Conservation (phyloP, 2,113 vertebrate genomes). For the Platichthys stellatus region DNA sequence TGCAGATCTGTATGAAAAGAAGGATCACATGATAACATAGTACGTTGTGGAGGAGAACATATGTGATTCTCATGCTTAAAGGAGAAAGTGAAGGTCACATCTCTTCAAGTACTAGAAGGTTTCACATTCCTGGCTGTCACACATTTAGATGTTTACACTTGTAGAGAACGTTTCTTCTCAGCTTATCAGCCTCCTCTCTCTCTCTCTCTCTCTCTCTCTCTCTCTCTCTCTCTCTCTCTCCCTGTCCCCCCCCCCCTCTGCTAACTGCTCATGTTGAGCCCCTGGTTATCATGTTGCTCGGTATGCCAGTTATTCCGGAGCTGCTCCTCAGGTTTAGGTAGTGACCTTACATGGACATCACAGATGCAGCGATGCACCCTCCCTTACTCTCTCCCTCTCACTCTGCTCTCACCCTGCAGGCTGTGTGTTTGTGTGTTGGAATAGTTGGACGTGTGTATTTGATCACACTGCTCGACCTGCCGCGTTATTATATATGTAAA, state of each 20-base stretch:
- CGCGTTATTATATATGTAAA: too few relatives aligned
- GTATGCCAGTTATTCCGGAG: slow-evolving; percentile 67
- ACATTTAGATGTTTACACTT: slow-evolving; percentile 23
- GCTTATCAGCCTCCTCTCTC: slow-evolving; percentile 9
- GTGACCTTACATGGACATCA: slow-evolving; percentile 68
- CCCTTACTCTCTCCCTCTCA: background rate
- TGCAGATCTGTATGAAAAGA: background rate
- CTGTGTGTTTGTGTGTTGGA: background rate
- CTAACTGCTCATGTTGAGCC: slow-evolving; percentile 7
- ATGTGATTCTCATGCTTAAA: background rate
- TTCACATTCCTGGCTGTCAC: slow-evolving; percentile 46
- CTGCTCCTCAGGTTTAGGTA: slow-evolving; percentile 50
- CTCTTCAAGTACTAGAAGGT: background rate
- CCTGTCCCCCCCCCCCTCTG: background rate
- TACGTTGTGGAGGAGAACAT: background rate
- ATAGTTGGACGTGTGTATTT: too few relatives aligned
- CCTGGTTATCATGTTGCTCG: slow-evolving; percentile 55
- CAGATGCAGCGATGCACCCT: slow-evolving; percentile 5
- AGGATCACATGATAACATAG: background rate
- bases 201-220: background rate
- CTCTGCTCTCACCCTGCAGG: background rate
- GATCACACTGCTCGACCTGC: too few relatives aligned
- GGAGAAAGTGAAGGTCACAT: slow-evolving; percentile 33
- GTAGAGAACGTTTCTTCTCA: background rate
- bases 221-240: too few relatives aligned